Base-by-base conservation (phyloP, 2,888 invertebrate genomes). In the Zelleria hepariella region DNA sequence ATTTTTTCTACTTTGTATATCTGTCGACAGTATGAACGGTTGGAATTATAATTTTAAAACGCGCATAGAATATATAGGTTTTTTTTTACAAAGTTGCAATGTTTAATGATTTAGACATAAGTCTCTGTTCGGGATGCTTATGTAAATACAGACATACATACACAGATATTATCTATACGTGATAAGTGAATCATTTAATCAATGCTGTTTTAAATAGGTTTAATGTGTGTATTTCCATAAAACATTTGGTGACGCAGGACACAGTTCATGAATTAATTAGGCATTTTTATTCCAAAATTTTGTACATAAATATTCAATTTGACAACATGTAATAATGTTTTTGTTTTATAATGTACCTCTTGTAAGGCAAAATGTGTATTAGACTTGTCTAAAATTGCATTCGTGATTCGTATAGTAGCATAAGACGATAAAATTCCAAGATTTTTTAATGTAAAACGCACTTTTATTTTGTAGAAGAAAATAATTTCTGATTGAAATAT, bases 1-100 rank as follows among this genome's bases (percentile, higher is more conserved):
- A 86, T 86, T 86, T 86, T 86, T 86, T 83, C 77, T 83, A 86
- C 82, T 82, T 77, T 83, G 80, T 82, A 84, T 82, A 86, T 80
- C 77, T 70, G 76, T 73, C 80, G 73, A 72, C 69, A 55, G 67
- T 69, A 69, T 70, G 71, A 74, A 77, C 73, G 67, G 66, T 71
- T 69, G 67, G 72, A 66, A 74, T 78, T 76, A 42, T 42, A 73
- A 71, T 75, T 75, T 77, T 66, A 59, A 61, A 62, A 62, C 32
- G 32, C 32, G 32, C 64, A 77, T 74, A 75, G 73, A 73, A 67
- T 73, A 72, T 69, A 72, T 72, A 15, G 62, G 59, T 62, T 57
- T 59, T 74, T 82, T 78, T 78, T 74, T 75, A 77, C 74, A 71
- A 75, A 67, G 76, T 82, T 82, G 76, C 81, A 78, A 80, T 80